Conservation (phyloP, 1,140 invertebrate genomes). For the Lethocerus indicus region DNA sequence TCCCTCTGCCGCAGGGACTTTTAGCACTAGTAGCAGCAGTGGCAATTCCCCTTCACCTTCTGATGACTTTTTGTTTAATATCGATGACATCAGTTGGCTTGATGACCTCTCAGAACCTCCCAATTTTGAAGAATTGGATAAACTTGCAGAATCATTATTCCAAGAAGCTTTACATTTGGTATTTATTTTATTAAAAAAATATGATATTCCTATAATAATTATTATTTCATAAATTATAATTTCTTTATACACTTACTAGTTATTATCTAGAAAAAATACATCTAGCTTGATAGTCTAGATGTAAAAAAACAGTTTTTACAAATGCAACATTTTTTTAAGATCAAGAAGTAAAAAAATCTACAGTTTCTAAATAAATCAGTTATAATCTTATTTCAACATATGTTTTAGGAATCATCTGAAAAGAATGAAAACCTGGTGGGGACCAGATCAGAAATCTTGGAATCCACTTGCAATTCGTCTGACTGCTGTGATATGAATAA, state of each 20-base stretch:
- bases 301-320: not conserved
- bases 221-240: not conserved
- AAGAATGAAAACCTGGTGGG: constrained; percentile 45
- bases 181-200: not conserved
- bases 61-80: constrained; percentile 17
- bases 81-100: constrained; percentile 15
- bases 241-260: not conserved
- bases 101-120: constrained; percentile 46
- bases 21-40: constrained; percentile 35
- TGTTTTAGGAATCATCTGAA: constrained; percentile 1
- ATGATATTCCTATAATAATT: not conserved
- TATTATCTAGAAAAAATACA: not conserved
- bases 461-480: constrained; percentile 32
- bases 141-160: constrained; percentile 60
- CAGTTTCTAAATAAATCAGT: not conserved
- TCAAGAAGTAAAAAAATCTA: constrained; percentile 3
- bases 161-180: constrained; percentile 38
- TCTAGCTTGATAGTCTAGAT: not conserved
- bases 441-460: constrained; percentile 58
- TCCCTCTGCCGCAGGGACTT: constrained; percentile 71
- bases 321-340: not conserved
- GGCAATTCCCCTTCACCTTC: constrained; percentile 20
- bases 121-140: constrained; percentile 49
- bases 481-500: not conserved
- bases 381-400: not conserved